Base-by-base conservation (phyloP, 23 tunicate genomes). In the Ciona savignyi region DNA sequence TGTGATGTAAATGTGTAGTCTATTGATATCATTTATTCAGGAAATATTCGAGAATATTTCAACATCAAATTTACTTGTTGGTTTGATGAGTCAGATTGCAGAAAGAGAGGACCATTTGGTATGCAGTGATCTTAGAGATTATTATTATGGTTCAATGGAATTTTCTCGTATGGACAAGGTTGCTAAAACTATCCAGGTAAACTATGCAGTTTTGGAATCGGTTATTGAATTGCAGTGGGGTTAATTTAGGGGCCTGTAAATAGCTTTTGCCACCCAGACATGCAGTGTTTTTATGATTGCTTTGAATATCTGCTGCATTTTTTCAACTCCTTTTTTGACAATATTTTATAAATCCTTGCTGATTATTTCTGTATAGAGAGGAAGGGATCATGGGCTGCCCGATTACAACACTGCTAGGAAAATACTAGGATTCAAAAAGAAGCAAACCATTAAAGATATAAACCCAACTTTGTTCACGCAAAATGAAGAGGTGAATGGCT, bases 341-440 rank as follows among this genome's bases (percentile, higher is more conserved):
- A n/a, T n/a, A n/a, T n/a, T n/a, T n/a, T n/a, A n/a, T n/a, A n/a
- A n/a, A n/a, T n/a, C n/a, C 61, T 49, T 49, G 15, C 20, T 49
- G 20, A 49, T 49, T 11, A 11, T 49, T 49, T 11, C 61, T 15
- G 15, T 21, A 29, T 78, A 89, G 96, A 86, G 75, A 78, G 96
- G 96, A 33, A 56, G 96, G 67, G 96, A 89, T 35, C 84, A 78
- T 51, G 96, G 96, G 2, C 69, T 89, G 23, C 88, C 96, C 9
- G 96, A 83, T 49, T 89, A 89, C 84, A 89, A 89, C 80, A 72
- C 88, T 0, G 96, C 89, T 24, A 79, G 96, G 68, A 67, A 35
- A 51, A 74, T 70, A 34, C 70, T 87, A 2, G 95, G 95, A 23
- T 60, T 82, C 23, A 30, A 62, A 3, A 35, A 69, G 66, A 75